These are phyloP conservation scores for Paratilapia polleni DNA, from an alignment of 2,113 vertebrate genomes.

Conservation along the genomic window DNA sequence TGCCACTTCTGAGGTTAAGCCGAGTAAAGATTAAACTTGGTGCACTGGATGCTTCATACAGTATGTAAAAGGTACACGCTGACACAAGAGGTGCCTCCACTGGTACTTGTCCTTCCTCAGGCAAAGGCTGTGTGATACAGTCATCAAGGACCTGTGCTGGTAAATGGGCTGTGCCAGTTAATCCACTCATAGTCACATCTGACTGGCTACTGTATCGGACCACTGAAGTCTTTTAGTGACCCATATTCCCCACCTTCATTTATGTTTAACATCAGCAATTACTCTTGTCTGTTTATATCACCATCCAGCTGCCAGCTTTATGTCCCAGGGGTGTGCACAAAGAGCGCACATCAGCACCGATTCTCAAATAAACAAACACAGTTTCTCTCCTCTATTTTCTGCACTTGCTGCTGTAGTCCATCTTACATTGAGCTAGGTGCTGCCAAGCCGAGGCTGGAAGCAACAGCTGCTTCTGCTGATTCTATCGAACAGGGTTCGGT, in stretches of 20 bases:
- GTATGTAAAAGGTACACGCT: constrained; percentile 66
- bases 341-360: constrained; percentile 4
- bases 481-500: not conserved
- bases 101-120: constrained; percentile 47
- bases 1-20: constrained; percentile 28
- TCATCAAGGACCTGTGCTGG: constrained; percentile 15
- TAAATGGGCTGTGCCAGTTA: not conserved
- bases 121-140: constrained; percentile 39
- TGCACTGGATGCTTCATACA: constrained; percentile 63
- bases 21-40: constrained; percentile 32
- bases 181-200: not conserved
- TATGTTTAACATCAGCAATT: constrained; percentile 17
- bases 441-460: not conserved
- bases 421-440: constrained; percentile 5
- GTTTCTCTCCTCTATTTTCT: not conserved
- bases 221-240: constrained; percentile 17
- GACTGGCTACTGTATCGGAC: not conserved
- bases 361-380: constrained; percentile 24
- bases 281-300: constrained; percentile 50
- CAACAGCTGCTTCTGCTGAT: not conserved
- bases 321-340: constrained; percentile 19
- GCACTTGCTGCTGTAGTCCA: not conserved
- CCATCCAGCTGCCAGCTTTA: constrained; percentile 48
- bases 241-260: not conserved
- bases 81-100: constrained; percentile 28